Evolutionary conservation across 2,888 invertebrate species (phyloP), one percentile per base, ranked within the genome.

Genomic region (Andrena bucephala): DNA sequence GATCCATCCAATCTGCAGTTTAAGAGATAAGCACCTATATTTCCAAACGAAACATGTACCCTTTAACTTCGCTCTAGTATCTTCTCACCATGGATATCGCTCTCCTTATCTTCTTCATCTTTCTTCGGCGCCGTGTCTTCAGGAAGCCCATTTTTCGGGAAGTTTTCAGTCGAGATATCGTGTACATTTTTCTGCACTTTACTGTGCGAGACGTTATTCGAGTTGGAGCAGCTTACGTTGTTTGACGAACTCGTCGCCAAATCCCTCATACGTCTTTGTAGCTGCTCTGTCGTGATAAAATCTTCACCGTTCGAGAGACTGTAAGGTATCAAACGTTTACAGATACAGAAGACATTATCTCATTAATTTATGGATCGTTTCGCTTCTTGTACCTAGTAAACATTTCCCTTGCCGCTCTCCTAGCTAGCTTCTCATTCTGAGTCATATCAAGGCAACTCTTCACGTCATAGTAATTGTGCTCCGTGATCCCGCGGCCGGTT

Each of bases 291-390:
- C 42, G 98, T 98, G 81, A 98, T 98, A 90, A 97, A 98, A 90
- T 98, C 97, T 90, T 97, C 97, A 33, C 97, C 97, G 94, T 98
- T 97, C 2, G 97, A 97, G 65, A 98, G 94, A 92, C 98, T 97
- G 86, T 33, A 85, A 87, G 78, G 80, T 16, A 59, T 1, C 7
- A 71, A 42, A 36, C 6, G 8, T 36, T 27, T 63, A 20, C 10
- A 33, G 36, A 24, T 36, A 36, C 52, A 52, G n/a, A 48, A 67
- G 54, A 33, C n/a, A 7, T n/a, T n/a, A 66, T n/a, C 5, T 24
- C n/a, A 36, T 50, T 63, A 24, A 8, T 57, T 20, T 13, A 54
- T 69, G 8, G 13, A 74, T 20, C 42, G 29, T 59, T 67, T 36
- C 7, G 27, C 2, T 74, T 27, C 66, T 80, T 83, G 84, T 94